phyloP scores from a whole-genome alignment of 2,888 invertebrate species.

The Dasysyrphus albostriatus region DNA sequence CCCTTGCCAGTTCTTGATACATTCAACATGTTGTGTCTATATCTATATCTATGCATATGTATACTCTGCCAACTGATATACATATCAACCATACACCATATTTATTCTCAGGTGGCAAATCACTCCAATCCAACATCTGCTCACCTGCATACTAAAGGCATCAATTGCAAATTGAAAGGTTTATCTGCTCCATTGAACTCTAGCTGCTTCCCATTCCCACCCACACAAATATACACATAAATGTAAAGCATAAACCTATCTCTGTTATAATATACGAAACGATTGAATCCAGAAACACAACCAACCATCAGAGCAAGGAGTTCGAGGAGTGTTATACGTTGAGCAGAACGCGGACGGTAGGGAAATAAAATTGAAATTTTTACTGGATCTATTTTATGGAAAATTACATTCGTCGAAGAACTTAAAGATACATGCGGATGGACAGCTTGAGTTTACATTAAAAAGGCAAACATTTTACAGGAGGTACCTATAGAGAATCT shows the following conservation, averaged over 20 bases:
- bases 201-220: neutral
- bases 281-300: constrained; percentile 30
- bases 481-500: constrained; percentile 5
- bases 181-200: constrained; percentile 63
- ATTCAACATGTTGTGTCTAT: constrained; percentile 16
- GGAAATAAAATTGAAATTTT: constrained; percentile 67
- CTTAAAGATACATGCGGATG: constrained; percentile 52
- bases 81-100: constrained; percentile 12
- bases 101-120: constrained; percentile 33
- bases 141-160: constrained; percentile 68
- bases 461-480: constrained; percentile 17
- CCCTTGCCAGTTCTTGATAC: constrained; percentile 36
- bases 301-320: constrained; percentile 6
- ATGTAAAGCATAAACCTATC: neutral
- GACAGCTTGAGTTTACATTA: constrained; percentile 46
- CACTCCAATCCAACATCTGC: constrained; percentile 53
- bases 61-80: neutral
- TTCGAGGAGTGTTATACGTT: neutral
- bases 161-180: constrained; percentile 72
- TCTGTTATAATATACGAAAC: constrained; percentile 5
- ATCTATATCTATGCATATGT: neutral
- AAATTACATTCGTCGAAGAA: constrained; percentile 54
- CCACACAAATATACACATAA: neutral
- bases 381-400: constrained; percentile 59
- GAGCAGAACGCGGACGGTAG: constrained; percentile 33